These are phyloP conservation scores for Saimiri boliviensis DNA, from an alignment of 2,113 vertebrate genomes.

Conservation along the genomic window DNA sequence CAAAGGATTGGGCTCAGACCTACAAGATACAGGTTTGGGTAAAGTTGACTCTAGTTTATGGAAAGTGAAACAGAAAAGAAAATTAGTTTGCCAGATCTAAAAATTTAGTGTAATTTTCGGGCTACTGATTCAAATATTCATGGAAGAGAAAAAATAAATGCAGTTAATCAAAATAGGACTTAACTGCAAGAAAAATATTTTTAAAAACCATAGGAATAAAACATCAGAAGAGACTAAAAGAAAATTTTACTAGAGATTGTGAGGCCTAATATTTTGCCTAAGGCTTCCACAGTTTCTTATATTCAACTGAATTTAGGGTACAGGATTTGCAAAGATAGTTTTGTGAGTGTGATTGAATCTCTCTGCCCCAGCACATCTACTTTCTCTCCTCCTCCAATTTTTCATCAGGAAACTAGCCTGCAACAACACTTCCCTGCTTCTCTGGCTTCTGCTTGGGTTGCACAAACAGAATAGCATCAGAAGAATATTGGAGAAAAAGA, in stretches of 20 bases:
- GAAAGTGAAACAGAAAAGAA: background rate
- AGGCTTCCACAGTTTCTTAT: background rate
- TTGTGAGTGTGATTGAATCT: background rate
- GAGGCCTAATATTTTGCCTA: background rate
- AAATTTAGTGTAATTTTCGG: background rate
- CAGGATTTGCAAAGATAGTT: background rate
- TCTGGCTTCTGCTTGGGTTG: background rate
- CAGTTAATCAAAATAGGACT: background rate
- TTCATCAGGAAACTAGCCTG: background rate
- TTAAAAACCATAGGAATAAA: background rate
- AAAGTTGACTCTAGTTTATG: background rate
- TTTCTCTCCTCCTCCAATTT: background rate
- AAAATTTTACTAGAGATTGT: background rate
- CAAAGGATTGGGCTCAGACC: background rate
- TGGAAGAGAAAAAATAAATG: background rate
- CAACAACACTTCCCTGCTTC: background rate
- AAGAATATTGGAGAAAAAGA: background rate
- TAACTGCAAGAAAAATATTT: background rate
- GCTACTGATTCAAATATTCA: background rate
- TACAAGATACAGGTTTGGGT: background rate
- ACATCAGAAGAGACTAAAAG: background rate
- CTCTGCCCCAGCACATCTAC: background rate
- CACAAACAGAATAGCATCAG: background rate
- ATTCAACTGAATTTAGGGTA: background rate
- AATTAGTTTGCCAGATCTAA: background rate